phyloP scores from a whole-genome alignment of 2,113 vertebrate genomes.

The Macquaria australasica region DNA sequence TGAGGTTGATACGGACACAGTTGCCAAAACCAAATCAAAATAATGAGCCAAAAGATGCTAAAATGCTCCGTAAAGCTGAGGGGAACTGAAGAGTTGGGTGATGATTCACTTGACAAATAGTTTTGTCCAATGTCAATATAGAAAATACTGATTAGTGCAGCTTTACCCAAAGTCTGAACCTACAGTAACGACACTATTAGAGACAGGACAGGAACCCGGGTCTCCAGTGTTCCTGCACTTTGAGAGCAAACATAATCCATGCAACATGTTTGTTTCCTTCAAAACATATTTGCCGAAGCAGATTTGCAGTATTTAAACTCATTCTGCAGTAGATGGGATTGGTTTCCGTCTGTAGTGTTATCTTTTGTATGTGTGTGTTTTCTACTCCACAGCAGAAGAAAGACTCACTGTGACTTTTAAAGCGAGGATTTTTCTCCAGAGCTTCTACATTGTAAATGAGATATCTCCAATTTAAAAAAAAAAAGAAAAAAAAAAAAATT shows the following conservation, averaged over 20 bases:
- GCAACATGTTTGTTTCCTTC: neutral
- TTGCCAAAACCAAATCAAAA: neutral
- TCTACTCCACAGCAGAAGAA: neutral
- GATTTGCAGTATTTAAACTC: neutral
- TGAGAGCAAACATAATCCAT: neutral
- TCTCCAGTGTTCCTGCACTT: neutral
- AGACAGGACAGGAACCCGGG: neutral
- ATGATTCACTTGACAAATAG: neutral
- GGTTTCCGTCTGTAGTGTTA: neutral
- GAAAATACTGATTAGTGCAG: neutral
- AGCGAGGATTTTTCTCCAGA: neutral
- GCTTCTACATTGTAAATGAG: constrained; percentile 14
- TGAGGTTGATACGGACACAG: neutral
- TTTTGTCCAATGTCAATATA: neutral
- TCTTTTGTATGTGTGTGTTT: neutral
- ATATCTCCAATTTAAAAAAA: neutral
- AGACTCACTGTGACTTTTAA: neutral
- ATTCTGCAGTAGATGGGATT: neutral
- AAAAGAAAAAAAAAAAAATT: neutral
- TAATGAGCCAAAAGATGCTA: neutral
- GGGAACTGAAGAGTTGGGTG: neutral
- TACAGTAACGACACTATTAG: neutral
- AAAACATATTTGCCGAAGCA: neutral
- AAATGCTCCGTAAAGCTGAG: neutral
- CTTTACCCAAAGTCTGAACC: neutral